Conservation (phyloP, 1,140 invertebrate species). For the Achatina immaculata region DNA sequence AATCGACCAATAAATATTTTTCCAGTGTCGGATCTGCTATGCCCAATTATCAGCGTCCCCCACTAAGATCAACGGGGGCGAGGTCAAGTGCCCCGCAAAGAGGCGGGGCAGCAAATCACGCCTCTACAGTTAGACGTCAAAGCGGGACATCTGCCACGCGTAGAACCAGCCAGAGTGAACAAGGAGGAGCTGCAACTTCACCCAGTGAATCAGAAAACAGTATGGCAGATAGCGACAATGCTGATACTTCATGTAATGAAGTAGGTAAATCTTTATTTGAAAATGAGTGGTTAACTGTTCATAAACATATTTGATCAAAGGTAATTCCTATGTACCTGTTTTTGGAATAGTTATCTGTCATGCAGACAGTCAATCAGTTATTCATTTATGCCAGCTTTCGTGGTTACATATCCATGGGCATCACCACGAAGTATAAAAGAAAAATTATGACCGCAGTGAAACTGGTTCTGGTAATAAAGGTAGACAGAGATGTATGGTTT, state of each 20-base stretch:
- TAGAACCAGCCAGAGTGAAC: background rate
- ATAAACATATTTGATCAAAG: too few species aligned
- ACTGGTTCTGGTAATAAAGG: too few species aligned
- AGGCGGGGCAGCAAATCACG: background rate
- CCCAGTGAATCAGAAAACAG: background rate
- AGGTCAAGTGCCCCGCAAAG: slow-evolving; percentile 11
- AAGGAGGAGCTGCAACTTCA: background rate
- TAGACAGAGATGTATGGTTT: too few species aligned
- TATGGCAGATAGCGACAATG: too few species aligned
- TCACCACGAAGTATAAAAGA: too few species aligned
- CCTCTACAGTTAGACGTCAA: background rate
- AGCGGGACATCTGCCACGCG: background rate
- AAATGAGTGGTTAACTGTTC: too few species aligned
- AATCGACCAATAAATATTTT: background rate
- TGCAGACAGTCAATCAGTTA: too few species aligned
- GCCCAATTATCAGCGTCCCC: background rate
- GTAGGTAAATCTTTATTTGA: too few species aligned
- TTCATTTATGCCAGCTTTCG: too few species aligned
- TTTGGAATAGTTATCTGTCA: too few species aligned
- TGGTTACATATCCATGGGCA: too few species aligned
- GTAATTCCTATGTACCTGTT: background rate
- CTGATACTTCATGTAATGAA: background rate
- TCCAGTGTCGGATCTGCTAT: background rate
- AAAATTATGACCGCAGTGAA: too few species aligned
- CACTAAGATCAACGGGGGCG: background rate